A percentile compares a stretch with the other conserved stretches of the same genome.
Evolutionary conservation across 2,113 vertebrate genomes (phyloP).

Genomic region (Perca flavescens): DNA sequence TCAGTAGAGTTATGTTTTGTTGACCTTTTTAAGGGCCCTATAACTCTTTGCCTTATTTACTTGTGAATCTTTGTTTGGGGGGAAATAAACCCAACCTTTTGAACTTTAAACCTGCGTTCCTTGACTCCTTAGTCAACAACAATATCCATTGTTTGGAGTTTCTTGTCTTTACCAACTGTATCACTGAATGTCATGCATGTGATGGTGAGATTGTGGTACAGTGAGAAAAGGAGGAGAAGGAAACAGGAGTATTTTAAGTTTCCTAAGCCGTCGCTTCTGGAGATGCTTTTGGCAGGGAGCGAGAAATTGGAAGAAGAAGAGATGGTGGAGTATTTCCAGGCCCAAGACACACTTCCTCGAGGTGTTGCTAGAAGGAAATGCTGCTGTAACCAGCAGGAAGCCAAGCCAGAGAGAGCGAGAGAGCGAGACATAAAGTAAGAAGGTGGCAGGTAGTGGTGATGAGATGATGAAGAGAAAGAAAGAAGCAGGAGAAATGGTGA

Average conservation of each 20-base stretch:
- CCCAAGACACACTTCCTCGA: slow-evolving; percentile 39
- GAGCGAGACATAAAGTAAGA: slow-evolving; percentile 43
- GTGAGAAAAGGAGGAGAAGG: slow-evolving; percentile 4
- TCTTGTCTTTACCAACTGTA: slow-evolving; percentile 1
- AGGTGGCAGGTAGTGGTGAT: slow-evolving; percentile 32
- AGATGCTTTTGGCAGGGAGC: slow-evolving; percentile 44
- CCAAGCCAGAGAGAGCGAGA: slow-evolving; percentile 1
- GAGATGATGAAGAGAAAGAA: slow-evolving; percentile 44
- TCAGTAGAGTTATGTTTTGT: too few relatives aligned
- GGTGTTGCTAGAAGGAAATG: slow-evolving; percentile 52
- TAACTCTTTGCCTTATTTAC: too few relatives aligned
- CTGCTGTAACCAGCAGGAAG: slow-evolving; percentile 44
- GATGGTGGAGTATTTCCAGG: slow-evolving; percentile 38
- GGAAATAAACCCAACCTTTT: too few relatives aligned
- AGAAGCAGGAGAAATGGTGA: slow-evolving; percentile 34
- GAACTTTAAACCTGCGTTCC: too few relatives aligned
- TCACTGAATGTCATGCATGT: background rate
- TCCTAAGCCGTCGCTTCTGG: slow-evolving; percentile 44
- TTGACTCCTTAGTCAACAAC: too few relatives aligned
- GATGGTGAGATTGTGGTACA: background rate
- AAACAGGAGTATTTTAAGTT: slow-evolving; percentile 40
- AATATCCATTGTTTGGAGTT: background rate
- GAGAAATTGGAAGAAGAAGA: slow-evolving; percentile 40
- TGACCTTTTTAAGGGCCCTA: too few relatives aligned
- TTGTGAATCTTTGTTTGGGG: too few relatives aligned